These are phyloP conservation scores for Thamnophis sirtalis DNA, from an alignment of 2,113 vertebrate genomes.

Conservation along the genomic window DNA sequence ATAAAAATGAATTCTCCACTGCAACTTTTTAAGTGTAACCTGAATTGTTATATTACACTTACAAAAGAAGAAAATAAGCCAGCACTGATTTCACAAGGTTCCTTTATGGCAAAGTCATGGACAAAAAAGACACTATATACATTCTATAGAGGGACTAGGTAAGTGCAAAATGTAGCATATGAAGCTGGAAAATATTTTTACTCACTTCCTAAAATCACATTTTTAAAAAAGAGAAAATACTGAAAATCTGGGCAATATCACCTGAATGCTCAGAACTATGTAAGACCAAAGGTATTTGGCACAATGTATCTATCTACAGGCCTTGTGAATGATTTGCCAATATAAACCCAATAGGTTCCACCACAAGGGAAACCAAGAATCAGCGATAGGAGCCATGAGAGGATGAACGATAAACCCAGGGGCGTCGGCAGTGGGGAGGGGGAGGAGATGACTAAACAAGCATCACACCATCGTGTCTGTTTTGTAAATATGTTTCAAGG, in stretches of 20 bases:
- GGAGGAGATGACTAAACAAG: background rate
- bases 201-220: background rate
- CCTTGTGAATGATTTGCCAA: background rate
- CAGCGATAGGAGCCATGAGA: background rate
- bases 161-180: slow-evolving; percentile 10
- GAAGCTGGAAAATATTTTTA: background rate
- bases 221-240: background rate
- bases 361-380: background rate
- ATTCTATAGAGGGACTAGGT: background rate
- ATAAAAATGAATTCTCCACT: background rate
- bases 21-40: background rate
- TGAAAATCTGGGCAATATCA: background rate
- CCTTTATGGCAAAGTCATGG: background rate
- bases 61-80: background rate
- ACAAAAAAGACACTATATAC: background rate
- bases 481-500: background rate
- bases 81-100: background rate
- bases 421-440: background rate
- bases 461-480: background rate
- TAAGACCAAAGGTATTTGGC: background rate
- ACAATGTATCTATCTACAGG: background rate
- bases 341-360: background rate
- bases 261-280: background rate
- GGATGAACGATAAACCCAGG: background rate
- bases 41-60: background rate